Evolutionary conservation across 2,888 invertebrate species (phyloP), one percentile per base, ranked within the genome.

Genomic region (Napeogenes inachia): DNA sequence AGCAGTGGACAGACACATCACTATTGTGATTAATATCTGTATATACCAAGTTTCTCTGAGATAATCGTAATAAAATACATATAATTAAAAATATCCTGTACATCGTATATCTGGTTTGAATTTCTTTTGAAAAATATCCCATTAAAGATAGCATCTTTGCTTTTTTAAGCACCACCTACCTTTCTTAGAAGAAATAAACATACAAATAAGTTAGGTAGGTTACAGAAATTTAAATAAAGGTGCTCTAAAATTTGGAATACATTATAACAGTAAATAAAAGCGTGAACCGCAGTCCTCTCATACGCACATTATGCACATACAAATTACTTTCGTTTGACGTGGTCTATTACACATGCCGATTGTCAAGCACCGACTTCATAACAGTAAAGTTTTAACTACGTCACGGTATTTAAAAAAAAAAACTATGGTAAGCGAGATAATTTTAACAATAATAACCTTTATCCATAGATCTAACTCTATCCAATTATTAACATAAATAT

Each of bases 251-350:
- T 55, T 62, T 62, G 21, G 59, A 21, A 45, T 33, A 56, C 62
- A 59, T 50, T 13, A 54, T 59, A 62, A 62, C 54, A 62, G 64
- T 62, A 57, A 50, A 62, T n/a, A 46, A 57, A 54, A 50, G 45
- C 57, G 54, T 50, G 59, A 53, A 57, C 63, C 42, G 38, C 56
- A 53, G 56, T 61, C 21, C 38, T 59, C 59, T 59, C 46, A 53
- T 56, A 53, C 56, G 45, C 53, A 50, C 30, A 35, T 35, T 57
- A 56, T 56, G 55, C 42, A 59, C 55, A 62, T 56, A 59, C 42
- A 56, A 64, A 62, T 62, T 56, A 50, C 50, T 56, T 42, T 45
- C 50, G 4, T 50, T 50, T 21, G 13, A 10, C 47, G 10, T 57
- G 50, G 30, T 38, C 21, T 21, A n/a, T 47, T 33, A 35, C 13